phyloP scores from a whole-genome alignment of 2,797 vertebrate species.

The Myiotriccus ornatus region DNA sequence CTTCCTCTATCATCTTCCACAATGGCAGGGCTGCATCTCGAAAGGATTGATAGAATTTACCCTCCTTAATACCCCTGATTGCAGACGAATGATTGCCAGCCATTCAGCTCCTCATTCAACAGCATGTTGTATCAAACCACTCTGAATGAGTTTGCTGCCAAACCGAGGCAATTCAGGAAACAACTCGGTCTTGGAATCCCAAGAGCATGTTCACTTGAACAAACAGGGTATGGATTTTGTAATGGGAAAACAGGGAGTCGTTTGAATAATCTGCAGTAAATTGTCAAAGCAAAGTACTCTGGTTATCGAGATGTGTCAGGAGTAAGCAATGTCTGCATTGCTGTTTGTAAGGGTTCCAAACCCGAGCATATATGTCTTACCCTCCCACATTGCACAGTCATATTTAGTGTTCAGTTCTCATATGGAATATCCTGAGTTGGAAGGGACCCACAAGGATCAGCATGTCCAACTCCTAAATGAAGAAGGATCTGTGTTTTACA shows the following conservation, averaged over 20 bases:
- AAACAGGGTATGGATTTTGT: neutral
- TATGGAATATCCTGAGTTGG: neutral
- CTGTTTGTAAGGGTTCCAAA: neutral
- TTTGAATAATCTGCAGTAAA: constrained; percentile 35
- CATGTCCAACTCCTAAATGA: neutral
- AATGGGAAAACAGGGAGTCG: neutral
- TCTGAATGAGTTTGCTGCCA: neutral
- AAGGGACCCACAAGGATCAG: neutral
- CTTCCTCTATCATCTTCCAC: neutral
- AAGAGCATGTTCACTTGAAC: neutral
- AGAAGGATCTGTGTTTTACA: neutral
- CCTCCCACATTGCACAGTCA: neutral
- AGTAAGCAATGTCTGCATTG: neutral
- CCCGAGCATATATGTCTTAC: neutral
- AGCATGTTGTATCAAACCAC: neutral
- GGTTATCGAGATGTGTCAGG: neutral
- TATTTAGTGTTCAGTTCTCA: neutral
- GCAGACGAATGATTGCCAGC: neutral
- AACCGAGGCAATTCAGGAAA: neutral
- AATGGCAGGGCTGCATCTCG: neutral
- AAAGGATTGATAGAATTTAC: neutral
- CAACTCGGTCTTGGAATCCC: neutral
- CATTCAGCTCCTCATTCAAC: neutral
- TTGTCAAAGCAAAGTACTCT: constrained; percentile 3
- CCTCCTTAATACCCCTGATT: neutral